Base-by-base conservation (phyloP, 2,113 vertebrate genomes). In the Leucosticte australis region DNA sequence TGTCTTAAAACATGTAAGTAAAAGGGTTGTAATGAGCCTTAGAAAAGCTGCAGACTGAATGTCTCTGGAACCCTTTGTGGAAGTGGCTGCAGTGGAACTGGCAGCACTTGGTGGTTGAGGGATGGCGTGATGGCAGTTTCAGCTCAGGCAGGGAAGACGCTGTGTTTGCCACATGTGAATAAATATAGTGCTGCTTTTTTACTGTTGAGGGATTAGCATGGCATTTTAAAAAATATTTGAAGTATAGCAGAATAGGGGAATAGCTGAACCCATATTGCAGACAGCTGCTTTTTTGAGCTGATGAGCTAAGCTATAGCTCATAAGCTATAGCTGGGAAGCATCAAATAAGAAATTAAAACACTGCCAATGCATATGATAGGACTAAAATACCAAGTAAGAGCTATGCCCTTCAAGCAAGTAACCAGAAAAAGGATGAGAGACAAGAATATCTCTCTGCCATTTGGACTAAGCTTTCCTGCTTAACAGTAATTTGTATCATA, bases 101-200 rank as follows among this genome's bases (percentile, higher is more conserved):
- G 78, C 84, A 82, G 16, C 74, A 30, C 31, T 76, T 95, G 92
- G 80, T 70, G 67, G 49, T 27, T 94, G 92, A 93, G 63, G 80
- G 85, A 92, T 92, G 63, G 68, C 24, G n/a, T 83, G 90, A 89
- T 94, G 92, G 81, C 62, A 92, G 67, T 63, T 87, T 92, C 62
- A 65, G 68, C 64, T 94, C 49, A 77, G 83, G 50, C 90, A 83
- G 63, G 62, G 82, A 95, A 64, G 79, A 94, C 4, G 7, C 81
- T 89, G 64, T 95, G 94, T 84, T 96, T 95, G 64, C 93, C 95
- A 95, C 94, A 95, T 94, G 94, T 93, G 90, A 70, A 59, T 94
- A 95, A 75, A 95, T 85, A 19, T 20, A 62, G 76, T 46, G 47
- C 80, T 95, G 76, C 68, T 90, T 96, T 97, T 97, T 92, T 89